Conservation (phyloP, 2,113 vertebrate genomes). For the Zingel zingel region DNA sequence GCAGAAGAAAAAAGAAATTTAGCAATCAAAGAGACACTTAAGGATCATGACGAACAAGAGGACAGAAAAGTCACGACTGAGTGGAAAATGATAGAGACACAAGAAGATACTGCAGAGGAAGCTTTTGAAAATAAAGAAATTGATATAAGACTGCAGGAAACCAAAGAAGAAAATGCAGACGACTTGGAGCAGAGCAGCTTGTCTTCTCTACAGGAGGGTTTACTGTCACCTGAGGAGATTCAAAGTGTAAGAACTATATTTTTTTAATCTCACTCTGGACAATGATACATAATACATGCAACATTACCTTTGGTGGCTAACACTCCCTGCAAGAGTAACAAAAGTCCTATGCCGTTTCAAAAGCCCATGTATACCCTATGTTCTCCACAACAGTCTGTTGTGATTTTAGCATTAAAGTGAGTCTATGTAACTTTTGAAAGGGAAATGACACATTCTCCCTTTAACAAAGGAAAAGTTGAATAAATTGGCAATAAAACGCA, state of each 20-base stretch:
- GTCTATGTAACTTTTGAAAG: neutral
- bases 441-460: neutral
- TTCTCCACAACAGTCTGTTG: neutral
- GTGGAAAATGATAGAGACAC: neutral
- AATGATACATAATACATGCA: neutral
- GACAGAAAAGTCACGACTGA: conserved; percentile 4
- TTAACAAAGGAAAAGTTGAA: neutral
- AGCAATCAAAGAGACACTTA: neutral
- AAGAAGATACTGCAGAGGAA: neutral
- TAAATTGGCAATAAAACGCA: neutral
- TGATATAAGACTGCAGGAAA: neutral
- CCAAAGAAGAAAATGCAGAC: neutral
- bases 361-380: neutral
- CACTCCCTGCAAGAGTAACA: neutral
- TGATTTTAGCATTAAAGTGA: neutral
- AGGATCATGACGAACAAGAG: neutral
- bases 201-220: conserved; percentile 32
- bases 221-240: conserved; percentile 75
- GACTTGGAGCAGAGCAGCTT: conserved; percentile 16
- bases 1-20: neutral
- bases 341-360: neutral
- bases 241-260: conserved; percentile 64
- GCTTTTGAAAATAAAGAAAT: neutral
- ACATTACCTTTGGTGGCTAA: neutral
- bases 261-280: neutral